Conservation (phyloP, 2,888 invertebrate genomes). For the Tinea trinotella region DNA sequence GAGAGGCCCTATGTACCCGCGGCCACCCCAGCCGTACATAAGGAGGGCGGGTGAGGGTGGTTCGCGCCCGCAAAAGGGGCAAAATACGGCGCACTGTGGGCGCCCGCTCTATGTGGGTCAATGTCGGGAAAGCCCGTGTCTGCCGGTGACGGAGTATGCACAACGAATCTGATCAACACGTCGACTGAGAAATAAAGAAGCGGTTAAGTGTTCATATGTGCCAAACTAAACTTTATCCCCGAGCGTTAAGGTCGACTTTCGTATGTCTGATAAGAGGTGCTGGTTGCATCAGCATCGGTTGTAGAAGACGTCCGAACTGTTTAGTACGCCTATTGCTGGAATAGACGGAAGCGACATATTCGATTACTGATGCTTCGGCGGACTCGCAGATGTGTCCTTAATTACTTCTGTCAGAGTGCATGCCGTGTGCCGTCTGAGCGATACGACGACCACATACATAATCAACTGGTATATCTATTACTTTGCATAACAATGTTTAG, state of each 20-base stretch:
- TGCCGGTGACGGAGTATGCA: constrained; percentile 71
- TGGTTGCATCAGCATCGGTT: constrained; percentile 10
- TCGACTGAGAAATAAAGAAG: constrained; percentile 60
- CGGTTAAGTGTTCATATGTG: constrained; percentile 33
- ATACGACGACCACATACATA: background rate
- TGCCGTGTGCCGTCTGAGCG: background rate
- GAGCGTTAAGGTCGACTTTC: constrained; percentile 36
- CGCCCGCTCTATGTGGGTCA: constrained; percentile 73
- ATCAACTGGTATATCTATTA: background rate
- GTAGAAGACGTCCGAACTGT: background rate
- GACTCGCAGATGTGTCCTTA: constrained; percentile 7
- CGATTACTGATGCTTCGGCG: background rate
- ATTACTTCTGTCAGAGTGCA: constrained; percentile 5
- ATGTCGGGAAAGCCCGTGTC: constrained; percentile 74
- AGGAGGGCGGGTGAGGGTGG: constrained; percentile 64
- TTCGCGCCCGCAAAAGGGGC: constrained; percentile 73
- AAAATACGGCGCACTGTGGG: constrained; percentile 73
- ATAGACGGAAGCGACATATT: background rate
- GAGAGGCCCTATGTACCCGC: constrained; percentile 47
- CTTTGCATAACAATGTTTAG: too few relatives aligned
- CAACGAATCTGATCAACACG: constrained; percentile 71
- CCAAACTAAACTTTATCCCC: constrained; percentile 35
- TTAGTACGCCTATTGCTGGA: background rate
- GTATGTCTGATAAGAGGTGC: background rate
- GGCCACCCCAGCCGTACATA: constrained; percentile 69